A percentile compares a stretch with the other conserved stretches of the same genome.
Conservation (phyloP, 2,888 invertebrate species). For the Volucella inflata region DNA sequence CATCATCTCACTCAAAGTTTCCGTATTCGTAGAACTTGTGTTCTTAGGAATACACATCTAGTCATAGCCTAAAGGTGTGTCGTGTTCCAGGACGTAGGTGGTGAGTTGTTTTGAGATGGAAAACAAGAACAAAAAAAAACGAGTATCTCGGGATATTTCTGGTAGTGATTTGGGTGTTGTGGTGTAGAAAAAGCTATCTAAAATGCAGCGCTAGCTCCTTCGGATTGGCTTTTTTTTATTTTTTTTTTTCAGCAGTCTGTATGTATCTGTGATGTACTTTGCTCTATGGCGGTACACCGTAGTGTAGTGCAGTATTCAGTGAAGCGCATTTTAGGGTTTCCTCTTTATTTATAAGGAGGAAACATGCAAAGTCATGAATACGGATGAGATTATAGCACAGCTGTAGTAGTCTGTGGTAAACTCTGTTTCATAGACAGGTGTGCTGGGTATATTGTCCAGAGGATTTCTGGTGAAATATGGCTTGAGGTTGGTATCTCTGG, state of each 20-base stretch:
- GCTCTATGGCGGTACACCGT: too few species aligned
- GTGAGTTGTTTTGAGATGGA: neutral
- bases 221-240: constrained; percentile 14
- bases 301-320: neutral
- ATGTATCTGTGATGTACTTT: too few species aligned
- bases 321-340: constrained; percentile 17
- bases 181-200: constrained; percentile 2
- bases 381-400: constrained; percentile 35
- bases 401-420: constrained; percentile 9
- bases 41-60: neutral
- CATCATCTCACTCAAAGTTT: constrained; percentile 55
- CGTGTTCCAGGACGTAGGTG: constrained; percentile 15
- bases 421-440: neutral
- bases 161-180: constrained; percentile 33
- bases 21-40: constrained; percentile 19
- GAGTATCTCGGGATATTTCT: constrained; percentile 37
- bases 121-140: constrained; percentile 1
- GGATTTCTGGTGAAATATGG: constrained; percentile 10
- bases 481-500: neutral
- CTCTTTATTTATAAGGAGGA: neutral
- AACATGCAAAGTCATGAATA: constrained; percentile 33
- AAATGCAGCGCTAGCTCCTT: constrained; percentile 47
- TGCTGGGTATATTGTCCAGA: constrained; percentile 1
- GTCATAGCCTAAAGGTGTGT: constrained; percentile 30
- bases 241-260: neutral